Evolutionary conservation across 2,113 vertebrate genomes (phyloP), one percentile per base, ranked within the genome.

Genomic region (Tapirus terrestris): DNA sequence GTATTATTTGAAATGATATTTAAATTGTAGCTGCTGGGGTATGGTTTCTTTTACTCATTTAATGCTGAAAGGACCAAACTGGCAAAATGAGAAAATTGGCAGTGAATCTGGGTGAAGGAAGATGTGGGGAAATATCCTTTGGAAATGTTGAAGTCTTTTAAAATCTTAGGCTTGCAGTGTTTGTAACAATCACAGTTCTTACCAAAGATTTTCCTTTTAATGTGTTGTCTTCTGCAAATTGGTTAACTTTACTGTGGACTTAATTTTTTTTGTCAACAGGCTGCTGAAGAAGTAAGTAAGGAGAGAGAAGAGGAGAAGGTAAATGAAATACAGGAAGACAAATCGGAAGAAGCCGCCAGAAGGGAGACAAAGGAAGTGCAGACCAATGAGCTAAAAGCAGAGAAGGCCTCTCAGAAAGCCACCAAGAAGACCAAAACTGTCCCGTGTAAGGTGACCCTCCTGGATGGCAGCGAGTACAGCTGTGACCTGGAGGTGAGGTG

Each of bases 401-500:
- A 99, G 80, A 98, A 97, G 87, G 96, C 98, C 72, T 98, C 98
- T 73, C 99, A 99, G 80, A 99, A 99, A 97, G 97, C 99, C 94
- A 98, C 99, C 96, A 99, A 99, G 99, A 99, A 99, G 99, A 99
- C 99, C 98, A 99, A 99, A 98, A 99, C 99, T 91, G 99, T 99
- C 84, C 99, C 98, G 91, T 99, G 99, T 98, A 99, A 99, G 83
- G 99, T 99, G 92, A 97, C 98, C 80, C 99, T 99, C 70, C 98
- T 99, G 86, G 99, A 99, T 61, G 99, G 99, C 92, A 99, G 98
- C 0, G 99, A 99, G 97, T 99, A 99, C 98, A 98, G 94, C 98
- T 99, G 99, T 95, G 99, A 99, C 89, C 97, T 99, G 89, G 99
- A 99, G 99, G 99, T 99, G 98, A 99, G 99, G 3, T n/a, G 13